phyloP scores from a whole-genome alignment of 2,797 vertebrate species.

The Gambusia yucatana region DNA sequence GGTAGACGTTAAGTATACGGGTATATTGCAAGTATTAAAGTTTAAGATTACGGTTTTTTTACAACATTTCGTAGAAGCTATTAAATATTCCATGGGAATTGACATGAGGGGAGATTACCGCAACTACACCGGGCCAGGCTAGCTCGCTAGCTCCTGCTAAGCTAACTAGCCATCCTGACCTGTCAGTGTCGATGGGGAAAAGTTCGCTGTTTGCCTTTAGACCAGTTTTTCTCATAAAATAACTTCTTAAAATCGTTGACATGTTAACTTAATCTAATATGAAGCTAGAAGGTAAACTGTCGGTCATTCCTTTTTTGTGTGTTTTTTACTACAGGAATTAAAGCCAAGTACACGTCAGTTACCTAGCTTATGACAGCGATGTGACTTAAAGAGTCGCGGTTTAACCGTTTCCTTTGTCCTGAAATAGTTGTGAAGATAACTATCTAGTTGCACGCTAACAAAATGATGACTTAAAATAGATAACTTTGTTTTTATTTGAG shows the following conservation, averaged over 20 bases:
- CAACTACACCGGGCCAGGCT: constrained; percentile 33
- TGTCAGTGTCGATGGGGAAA: constrained; percentile 42
- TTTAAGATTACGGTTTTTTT: background rate
- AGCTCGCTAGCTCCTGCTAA: constrained; percentile 56
- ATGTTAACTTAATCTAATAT: background rate
- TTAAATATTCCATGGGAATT: constrained; percentile 13
- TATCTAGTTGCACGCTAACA: background rate
- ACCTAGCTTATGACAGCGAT: constrained; percentile 25
- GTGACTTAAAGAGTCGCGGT: background rate
- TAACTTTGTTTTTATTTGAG: background rate
- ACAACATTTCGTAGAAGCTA: background rate
- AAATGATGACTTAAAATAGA: background rate
- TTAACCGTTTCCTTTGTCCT: background rate
- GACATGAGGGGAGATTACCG: constrained; percentile 4
- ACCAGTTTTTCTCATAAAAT: background rate
- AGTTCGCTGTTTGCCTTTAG: constrained; percentile 6
- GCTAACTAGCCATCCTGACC: constrained; percentile 47
- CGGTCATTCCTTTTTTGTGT: constrained; percentile 6
- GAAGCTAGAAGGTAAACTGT: background rate
- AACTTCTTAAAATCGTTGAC: background rate
- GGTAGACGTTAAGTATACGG: accelerated
- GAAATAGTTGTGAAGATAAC: background rate
- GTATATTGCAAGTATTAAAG: background rate
- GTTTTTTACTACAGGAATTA: constrained; percentile 19
- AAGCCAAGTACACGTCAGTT: constrained; percentile 34